These are phyloP conservation scores for Paracentrotus lividus DNA, from an alignment of 53 echinoderm and acorn worm species.

Conservation along the genomic window DNA sequence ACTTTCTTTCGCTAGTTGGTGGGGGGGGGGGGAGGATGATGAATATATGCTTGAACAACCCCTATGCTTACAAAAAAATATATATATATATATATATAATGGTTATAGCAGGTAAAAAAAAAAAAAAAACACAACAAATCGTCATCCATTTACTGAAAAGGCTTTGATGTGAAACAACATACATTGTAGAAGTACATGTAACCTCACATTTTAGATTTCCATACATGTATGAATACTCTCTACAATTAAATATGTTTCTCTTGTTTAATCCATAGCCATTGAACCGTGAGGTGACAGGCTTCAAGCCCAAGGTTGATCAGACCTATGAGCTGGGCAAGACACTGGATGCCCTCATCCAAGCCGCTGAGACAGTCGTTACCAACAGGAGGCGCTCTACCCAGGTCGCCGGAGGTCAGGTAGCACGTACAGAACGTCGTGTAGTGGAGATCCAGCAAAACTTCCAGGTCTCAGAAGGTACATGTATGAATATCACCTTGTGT, in stretches of 20 bases:
- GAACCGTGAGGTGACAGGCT: constrained; percentile 90
- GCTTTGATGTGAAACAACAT: too few relatives aligned
- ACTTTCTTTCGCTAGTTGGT: too few relatives aligned
- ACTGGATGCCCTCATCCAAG: constrained; percentile 90
- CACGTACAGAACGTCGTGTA: constrained; percentile 89
- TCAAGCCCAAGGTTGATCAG: constrained; percentile 98
- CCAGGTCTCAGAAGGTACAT: constrained; percentile 96
- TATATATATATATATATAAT: too few relatives aligned
- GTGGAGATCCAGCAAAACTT: constrained; percentile 97
- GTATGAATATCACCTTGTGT: neutral
- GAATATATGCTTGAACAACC: too few relatives aligned
- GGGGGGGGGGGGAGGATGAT: too few relatives aligned
- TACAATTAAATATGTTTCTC: neutral
- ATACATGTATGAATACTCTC: too few relatives aligned
- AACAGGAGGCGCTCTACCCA: constrained; percentile 91
- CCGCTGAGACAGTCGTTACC: constrained; percentile 94
- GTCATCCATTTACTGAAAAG: too few relatives aligned
- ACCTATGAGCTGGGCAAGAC: constrained; percentile 90
- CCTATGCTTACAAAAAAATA: too few relatives aligned
- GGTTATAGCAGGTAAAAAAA: too few relatives aligned
- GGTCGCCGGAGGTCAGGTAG: constrained; percentile 89
- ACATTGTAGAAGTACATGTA: too few relatives aligned
- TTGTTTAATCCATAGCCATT: constrained; percentile 73
- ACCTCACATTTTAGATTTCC: too few relatives aligned
- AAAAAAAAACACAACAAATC: too few relatives aligned